Evolutionary conservation across 2,888 invertebrate genomes (phyloP).

Genomic region (Tyria jacobaeae): DNA sequence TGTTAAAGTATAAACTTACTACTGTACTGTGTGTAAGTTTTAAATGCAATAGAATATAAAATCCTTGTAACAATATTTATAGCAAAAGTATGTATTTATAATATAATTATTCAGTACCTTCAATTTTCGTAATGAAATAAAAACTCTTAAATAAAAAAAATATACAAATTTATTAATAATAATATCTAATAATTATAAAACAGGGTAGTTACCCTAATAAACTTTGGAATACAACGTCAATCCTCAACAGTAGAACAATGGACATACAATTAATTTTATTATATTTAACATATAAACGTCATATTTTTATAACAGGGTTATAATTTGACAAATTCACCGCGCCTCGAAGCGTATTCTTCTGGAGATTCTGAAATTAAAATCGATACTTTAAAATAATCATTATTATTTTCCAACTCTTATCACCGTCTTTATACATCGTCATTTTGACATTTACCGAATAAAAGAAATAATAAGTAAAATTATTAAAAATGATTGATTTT

Average conservation of each 20-base stretch:
- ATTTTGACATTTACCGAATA: too few relatives aligned
- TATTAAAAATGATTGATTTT: too few relatives aligned
- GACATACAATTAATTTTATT: constrained; percentile 39
- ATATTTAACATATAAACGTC: constrained; percentile 54
- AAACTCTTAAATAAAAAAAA: constrained; percentile 26
- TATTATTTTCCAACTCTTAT: background rate
- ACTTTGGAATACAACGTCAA: constrained; percentile 35
- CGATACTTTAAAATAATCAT: background rate
- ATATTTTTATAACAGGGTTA: constrained; percentile 85
- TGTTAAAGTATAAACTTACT: too few relatives aligned
- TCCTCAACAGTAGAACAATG: constrained; percentile 27
- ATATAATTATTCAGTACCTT: too few relatives aligned
- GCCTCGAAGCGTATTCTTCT: constrained; percentile 89
- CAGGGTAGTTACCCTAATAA: constrained; percentile 40
- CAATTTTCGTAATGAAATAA: constrained; percentile 15
- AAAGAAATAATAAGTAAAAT: too few relatives aligned
- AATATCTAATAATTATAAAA: constrained; percentile 41
- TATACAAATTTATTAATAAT: constrained; percentile 41
- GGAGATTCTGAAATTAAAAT: constrained; percentile 87
- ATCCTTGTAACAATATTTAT: too few relatives aligned
- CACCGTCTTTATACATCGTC: too few relatives aligned
- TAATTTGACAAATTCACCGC: constrained; percentile 89
- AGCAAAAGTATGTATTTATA: too few relatives aligned
- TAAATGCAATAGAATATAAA: too few relatives aligned
- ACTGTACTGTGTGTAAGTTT: too few relatives aligned